Base-by-base conservation (phyloP, 2,113 vertebrate genomes). In the Dendropsophus ebraccatus region DNA sequence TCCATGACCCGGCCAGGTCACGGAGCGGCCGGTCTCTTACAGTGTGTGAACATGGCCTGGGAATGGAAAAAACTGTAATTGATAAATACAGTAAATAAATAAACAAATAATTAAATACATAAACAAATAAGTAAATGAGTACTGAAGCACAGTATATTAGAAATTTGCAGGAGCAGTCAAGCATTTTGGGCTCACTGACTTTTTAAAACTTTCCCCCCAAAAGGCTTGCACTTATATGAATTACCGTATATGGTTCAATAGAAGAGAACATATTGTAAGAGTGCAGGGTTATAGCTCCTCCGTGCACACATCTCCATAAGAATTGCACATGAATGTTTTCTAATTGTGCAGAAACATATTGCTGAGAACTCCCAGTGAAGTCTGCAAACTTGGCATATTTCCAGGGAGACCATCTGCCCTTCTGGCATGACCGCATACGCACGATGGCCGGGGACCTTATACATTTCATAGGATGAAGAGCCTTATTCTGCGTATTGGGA, bases 311-410 rank as follows among this genome's bases (percentile, higher is more conserved):
- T 69, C 32, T 69, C 65, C 30, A 69, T 35, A 21, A 32, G 30
- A 28, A 35, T 35, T 19, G 16, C 16, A 2, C 30, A 69, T 69
- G 16, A 69, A 69, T 69, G 65, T 69, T 69, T 35, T 69, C 65
- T 69, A 69, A 69, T 69, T 69, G 65, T 69, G 65, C 65, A 69
- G 65, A 69, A 69, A 69, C 65, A 69, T 69, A 69, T 69, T 69
- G 30, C 30, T 35, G 30, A 69, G 65, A 69, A 1, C n/a, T 35
- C 65, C 30, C 65, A 35, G 65, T 19, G 65, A 35, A 35, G 30
- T 35, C 5, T 30, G 6, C 16, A 35, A 69, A 69, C 30, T 69
- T 69, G 65, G 65, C 19, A 2, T 1, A 69, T 35, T 35, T 69
- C 65, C 65, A 69, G 41, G 8, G 65, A 69, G 30, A 69, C 65